Conservation (phyloP, 2,888 invertebrate species). For the Taphrorychus bicolor region DNA sequence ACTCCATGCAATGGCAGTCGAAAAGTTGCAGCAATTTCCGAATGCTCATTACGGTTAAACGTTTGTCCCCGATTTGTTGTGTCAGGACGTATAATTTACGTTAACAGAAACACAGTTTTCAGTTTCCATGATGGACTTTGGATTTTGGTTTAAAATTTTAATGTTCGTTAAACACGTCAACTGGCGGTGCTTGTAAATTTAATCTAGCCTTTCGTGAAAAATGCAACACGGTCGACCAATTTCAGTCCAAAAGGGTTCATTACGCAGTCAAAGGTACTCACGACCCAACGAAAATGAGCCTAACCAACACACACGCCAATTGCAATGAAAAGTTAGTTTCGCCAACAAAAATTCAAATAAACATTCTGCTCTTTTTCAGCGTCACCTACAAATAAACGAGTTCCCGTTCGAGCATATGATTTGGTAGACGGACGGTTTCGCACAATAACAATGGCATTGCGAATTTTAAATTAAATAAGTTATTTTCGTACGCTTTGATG, state of each 20-base stretch:
- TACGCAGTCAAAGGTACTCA: too few species aligned
- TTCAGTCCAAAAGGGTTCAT: background rate
- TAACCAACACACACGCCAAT: background rate
- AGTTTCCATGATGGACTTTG: background rate
- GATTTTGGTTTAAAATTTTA: background rate
- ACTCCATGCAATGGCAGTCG: too few species aligned
- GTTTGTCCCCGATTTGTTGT: background rate
- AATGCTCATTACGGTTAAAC: background rate
- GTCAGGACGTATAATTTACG: background rate
- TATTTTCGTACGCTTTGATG: background rate
- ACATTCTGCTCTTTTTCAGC: background rate
- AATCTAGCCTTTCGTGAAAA: background rate
- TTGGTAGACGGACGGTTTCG: background rate
- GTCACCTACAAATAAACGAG: background rate
- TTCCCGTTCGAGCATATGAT: background rate
- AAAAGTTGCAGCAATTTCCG: too few species aligned
- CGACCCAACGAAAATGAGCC: background rate
- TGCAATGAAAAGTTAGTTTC: background rate
- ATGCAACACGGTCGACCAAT: background rate
- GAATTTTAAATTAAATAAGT: background rate
- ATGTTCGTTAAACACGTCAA: slow-evolving; percentile 3
- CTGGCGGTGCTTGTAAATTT: background rate
- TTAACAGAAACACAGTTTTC: background rate
- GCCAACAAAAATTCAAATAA: background rate
- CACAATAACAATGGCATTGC: background rate